These are phyloP conservation scores for Seladonia tumulorum DNA, from an alignment of 2,888 invertebrate species.

Conservation along the genomic window DNA sequence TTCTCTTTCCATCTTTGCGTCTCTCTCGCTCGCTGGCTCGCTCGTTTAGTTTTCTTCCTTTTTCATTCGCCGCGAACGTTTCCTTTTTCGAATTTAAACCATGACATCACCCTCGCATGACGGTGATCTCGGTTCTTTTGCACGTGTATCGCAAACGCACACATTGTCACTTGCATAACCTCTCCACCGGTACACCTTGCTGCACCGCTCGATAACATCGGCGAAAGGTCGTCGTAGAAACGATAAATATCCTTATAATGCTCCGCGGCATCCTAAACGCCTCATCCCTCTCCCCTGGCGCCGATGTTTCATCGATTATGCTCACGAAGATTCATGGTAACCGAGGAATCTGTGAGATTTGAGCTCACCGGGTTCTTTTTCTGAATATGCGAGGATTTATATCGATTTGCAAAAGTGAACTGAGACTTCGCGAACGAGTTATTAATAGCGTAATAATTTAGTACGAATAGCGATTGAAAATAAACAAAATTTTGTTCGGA, in stretches of 20 bases:
- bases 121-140: constrained; percentile 51
- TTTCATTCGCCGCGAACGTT: constrained; percentile 63
- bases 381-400: background rate
- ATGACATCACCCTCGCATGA: constrained; percentile 73
- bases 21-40: background rate
- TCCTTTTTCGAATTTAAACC: constrained; percentile 75
- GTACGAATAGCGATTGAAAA: too few species aligned
- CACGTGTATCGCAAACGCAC: constrained; percentile 39
- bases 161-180: constrained; percentile 40
- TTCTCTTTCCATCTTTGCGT: background rate
- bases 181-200: background rate
- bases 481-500: too few species aligned
- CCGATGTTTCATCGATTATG: background rate
- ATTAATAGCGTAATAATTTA: background rate
- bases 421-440: too few species aligned
- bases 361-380: background rate
- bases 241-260: constrained; percentile 24
- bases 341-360: background rate
- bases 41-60: constrained; percentile 34
- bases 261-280: background rate
- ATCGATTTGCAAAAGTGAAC: background rate
- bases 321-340: background rate
- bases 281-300: background rate
- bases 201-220: constrained; percentile 16
- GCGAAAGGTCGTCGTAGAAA: constrained; percentile 30